Base-by-base conservation (phyloP, 2,888 invertebrate species). In the Drosophila maculinotata region DNA sequence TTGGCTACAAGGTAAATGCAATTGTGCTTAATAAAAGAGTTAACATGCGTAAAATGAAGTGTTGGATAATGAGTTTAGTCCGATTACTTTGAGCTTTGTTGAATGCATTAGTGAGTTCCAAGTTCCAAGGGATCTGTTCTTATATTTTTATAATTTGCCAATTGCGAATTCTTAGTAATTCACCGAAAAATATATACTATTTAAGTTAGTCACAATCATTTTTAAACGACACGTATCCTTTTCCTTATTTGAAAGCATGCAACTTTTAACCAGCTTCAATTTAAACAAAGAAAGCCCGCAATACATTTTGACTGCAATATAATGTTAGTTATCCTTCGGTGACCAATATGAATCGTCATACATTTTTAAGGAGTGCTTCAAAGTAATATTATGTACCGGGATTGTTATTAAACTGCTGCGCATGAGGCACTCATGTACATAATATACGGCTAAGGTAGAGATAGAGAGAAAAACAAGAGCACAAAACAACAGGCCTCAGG, bases 321-420 rank as follows among this genome's bases (percentile, higher is more conserved):
- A 20, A 44, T 28, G 5, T 28, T 23, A 8, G n/a, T 59, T 7
- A 23, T 26, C 36, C 70, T 67, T 42, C 23, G 70, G 52, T 69
- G 67, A 56, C 72, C 54, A 44, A 58, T 42, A 26, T 31, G 30
- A 71, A 56, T 17, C 26, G 48, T 65, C 51, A 72, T 76, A 45
- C 58, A 76, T 76, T 52, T 71, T 72, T 71, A 56, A 71, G 41
- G 28, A 54, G 66, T 44, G 38, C 54, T 76, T 53, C 28, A 36
- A 35, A 38, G 56, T 65, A 38, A 59, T 71, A 33, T 71, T 49
- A 56, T 71, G 56, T 72, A 52, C 20, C 38, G 14, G 41, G 56
- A 53, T 72, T 71, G 72, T 72, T 72, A 59, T 71, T 52, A 72
- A 76, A 53, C 54, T 59, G 72, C 72, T 52, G 31, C 42, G 51